Conservation (phyloP, 2,113 vertebrate genomes). For the Sylvietta virens region DNA sequence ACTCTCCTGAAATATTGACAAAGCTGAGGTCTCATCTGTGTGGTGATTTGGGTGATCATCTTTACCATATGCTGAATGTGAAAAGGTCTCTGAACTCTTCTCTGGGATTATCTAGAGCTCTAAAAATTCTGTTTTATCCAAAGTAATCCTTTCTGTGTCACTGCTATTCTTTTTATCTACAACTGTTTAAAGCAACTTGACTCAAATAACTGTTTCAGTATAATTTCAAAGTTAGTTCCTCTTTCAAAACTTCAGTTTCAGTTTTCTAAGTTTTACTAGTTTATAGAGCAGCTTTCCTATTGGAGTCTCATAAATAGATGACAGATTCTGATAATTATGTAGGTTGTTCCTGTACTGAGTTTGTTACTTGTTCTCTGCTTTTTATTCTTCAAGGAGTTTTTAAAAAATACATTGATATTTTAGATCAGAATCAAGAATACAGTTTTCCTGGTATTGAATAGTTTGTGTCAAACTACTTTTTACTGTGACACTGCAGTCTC, state of each 20-base stretch:
- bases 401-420: neutral
- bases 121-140: neutral
- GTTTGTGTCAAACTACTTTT: neutral
- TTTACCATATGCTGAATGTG: neutral
- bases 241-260: neutral
- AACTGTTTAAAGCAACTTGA: neutral
- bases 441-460: neutral
- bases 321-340: neutral
- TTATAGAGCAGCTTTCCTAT: neutral
- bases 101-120: neutral
- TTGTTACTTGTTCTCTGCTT: neutral
- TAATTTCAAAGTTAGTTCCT: neutral
- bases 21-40: neutral
- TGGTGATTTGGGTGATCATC: neutral
- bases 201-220: neutral
- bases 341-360: neutral
- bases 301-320: neutral
- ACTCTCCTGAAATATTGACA: neutral
- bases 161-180: neutral
- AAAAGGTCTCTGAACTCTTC: neutral
- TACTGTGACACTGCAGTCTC: neutral
- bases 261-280: neutral
- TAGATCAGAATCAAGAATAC: neutral
- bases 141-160: neutral
- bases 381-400: neutral